Evolutionary conservation across 2,888 invertebrate species (phyloP).

Genomic region (Arge pagana): DNA sequence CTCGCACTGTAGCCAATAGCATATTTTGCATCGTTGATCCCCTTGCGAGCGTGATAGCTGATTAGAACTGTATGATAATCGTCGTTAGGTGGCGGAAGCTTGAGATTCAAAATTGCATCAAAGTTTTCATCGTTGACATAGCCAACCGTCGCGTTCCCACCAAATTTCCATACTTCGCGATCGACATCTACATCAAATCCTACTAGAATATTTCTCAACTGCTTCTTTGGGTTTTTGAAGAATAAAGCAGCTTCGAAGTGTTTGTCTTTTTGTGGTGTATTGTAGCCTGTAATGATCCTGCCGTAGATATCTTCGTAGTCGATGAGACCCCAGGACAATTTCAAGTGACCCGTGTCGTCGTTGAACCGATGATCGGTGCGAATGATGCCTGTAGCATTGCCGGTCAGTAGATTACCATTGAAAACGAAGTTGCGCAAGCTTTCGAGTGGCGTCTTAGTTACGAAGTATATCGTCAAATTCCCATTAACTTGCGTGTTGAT

Average conservation of each 20-base stretch:
- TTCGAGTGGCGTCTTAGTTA: conserved; percentile 55
- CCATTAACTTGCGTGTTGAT: conserved; percentile 47
- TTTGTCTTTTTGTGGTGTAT: conserved; percentile 55
- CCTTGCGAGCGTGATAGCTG: conserved; percentile 57
- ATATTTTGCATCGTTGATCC: conserved; percentile 57
- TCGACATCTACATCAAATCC: conserved; percentile 65
- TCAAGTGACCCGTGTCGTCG: conserved; percentile 57
- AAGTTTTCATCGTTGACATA: conserved; percentile 61
- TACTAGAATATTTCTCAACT: conserved; percentile 59
- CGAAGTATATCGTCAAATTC: conserved; percentile 48
- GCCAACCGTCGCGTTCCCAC: conserved; percentile 64
- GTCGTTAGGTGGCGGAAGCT: conserved; percentile 67
- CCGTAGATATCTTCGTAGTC: conserved; percentile 56
- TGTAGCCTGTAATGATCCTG: conserved; percentile 54
- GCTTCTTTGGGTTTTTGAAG: conserved; percentile 62
- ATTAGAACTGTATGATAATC: conserved; percentile 67
- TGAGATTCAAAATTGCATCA: conserved; percentile 62
- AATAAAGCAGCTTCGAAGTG: conserved; percentile 59
- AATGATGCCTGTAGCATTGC: conserved; percentile 47
- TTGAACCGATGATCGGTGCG: conserved; percentile 50
- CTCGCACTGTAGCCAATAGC: conserved; percentile 64
- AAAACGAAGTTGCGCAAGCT: conserved; percentile 55
- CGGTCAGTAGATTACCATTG: conserved; percentile 51
- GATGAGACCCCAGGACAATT: conserved; percentile 62
- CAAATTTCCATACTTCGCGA: conserved; percentile 63